Evolutionary conservation across 1,140 invertebrate species (phyloP), one percentile per base, ranked within the genome.

Genomic region (Caligus rogercresseyi): DNA sequence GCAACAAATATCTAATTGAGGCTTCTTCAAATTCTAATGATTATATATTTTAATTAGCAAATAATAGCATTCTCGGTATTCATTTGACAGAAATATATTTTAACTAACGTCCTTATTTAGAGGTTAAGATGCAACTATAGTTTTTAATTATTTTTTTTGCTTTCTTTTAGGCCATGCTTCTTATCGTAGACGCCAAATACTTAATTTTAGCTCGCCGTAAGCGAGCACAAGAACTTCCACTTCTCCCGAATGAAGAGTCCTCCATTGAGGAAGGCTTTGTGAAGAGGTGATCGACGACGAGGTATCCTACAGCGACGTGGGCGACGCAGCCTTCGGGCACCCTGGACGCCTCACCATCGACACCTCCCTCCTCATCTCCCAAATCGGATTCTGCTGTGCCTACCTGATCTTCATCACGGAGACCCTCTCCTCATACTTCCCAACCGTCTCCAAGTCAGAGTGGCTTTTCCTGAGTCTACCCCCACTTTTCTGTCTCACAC

Each of bases 381-480:
- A 60, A 19, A 21, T 65, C 67, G 69, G 69, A n/a, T 70, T 70
- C 52, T 70, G 69, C 61, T 70, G 69, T 66, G 69, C 67, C 1
- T 70, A 70, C 57, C 63, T 70, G 25, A 70, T 70, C 4, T 70
- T 76, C 67, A 73, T 76, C 52, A 71, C 70, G 53, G 71, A 73
- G 67, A 76, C 75, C 65, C 65, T 76, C 21, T 71, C 71, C 15
- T 68, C 70, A 52, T 73, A 72, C 64, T 66, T 75, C 13, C 59
- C 61, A n/a, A 63, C 66, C 24, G 59, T 76, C 43, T 68, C 67
- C 61, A 67, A 72, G 70, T 71, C 65, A 54, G 65, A 72, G 25
- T 75, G 74, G 73, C 65, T 76, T 23, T 14, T 72, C 4, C 67
- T 75, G 18, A 66, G 75, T 16, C 65, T 76, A 20, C 74, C 74